Evolutionary conservation across 2,113 vertebrate genomes (phyloP), one percentile per base, ranked within the genome.

Genomic region (Aplodontia rufa): DNA sequence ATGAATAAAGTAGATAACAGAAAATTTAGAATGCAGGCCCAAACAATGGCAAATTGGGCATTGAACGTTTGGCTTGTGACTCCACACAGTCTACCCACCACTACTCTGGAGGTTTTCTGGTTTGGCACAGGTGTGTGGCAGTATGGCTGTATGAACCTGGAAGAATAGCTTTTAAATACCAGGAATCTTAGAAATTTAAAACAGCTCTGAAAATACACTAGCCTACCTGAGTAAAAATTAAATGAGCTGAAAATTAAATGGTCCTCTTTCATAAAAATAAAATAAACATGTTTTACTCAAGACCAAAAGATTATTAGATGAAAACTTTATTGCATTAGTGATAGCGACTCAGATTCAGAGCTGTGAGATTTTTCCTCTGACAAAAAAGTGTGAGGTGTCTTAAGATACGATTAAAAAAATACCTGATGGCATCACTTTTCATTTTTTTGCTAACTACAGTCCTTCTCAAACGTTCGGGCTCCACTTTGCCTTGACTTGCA

Each of bases 281-380:
- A 96, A 95, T 95, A 68, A 95, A 90, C 49, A 94, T 35, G 30
- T 88, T 97, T 98, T 89, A 94, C 84, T 94, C 91, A 53, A 93
- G 6, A 51, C 55, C 74, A 45, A 83, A 91, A 86, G 88, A 94
- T 93, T 96, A 53, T 85, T 93, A 74, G 45, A 81, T 68, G 64
- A 58, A 0, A 0, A 0, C 40, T 92, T 95, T 87, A 75, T 91
- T 95, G 97, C 78, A 93, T 24, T 74, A 30, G 53, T 66, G 20
- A 96, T 94, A 76, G 3, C 37, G 22, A 93, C 90, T 92, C 84
- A 90, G 95, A 87, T 69, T 88, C 24, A 96, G n/a, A 88, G 8
- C 24, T 40, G 83, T 80, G 24, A 51, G 97, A 30, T 58, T 85
- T n/a, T 93, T n/a, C 60, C 64, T 83, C 24, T 90, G 32, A 83